Evolutionary conservation across 2,888 invertebrate genomes (phyloP).

Genomic region (Protophormia terraenovae): DNA sequence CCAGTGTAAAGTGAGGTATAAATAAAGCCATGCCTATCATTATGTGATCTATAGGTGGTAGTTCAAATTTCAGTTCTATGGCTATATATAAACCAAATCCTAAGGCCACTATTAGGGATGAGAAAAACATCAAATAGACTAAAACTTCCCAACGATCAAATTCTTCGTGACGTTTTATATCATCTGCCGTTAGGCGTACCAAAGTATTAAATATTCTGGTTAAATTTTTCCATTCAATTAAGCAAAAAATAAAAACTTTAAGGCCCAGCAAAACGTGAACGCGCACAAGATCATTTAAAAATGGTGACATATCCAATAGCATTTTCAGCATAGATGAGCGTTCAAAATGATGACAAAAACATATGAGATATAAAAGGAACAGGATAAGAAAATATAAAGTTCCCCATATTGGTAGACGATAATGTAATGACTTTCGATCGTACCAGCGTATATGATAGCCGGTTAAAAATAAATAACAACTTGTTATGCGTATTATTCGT

Average conservation of each 20-base stretch:
- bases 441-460: conserved; percentile 73
- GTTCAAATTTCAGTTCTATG: conserved; percentile 75
- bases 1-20: conserved; percentile 75
- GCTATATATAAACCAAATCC: conserved; percentile 74
- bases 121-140: conserved; percentile 71
- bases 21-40: conserved; percentile 75
- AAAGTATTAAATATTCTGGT: conserved; percentile 70
- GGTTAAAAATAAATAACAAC: conserved; percentile 68
- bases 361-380: conserved; percentile 69
- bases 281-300: conserved; percentile 72
- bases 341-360: conserved; percentile 75
- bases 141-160: conserved; percentile 61
- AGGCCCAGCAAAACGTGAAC: conserved; percentile 74
- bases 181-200: conserved; percentile 40
- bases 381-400: conserved; percentile 68
- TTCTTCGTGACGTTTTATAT: conserved; percentile 2
- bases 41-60: conserved; percentile 74
- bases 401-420: conserved; percentile 68
- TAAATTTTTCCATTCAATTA: conserved; percentile 71
- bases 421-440: conserved; percentile 65
- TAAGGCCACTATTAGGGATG: conserved; percentile 71
- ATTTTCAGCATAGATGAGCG: conserved; percentile 71
- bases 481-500: conserved; percentile 71
- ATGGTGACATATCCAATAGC: conserved; percentile 73
- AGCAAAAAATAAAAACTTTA: conserved; percentile 72